Conservation (phyloP, 1,140 invertebrate species). For the Heliconius nattereri region DNA sequence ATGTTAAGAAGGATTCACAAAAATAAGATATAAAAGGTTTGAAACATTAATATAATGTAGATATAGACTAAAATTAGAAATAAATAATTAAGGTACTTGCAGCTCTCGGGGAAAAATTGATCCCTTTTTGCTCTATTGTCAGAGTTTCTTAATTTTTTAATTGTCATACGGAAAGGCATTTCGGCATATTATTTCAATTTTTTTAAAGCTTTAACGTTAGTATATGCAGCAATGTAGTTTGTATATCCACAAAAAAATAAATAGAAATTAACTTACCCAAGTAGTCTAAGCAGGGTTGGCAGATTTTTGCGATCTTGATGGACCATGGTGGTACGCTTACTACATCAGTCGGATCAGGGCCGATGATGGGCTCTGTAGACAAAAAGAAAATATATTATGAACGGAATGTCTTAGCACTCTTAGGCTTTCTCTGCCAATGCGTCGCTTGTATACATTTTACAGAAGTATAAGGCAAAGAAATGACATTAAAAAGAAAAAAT, state of each 20-base stretch:
- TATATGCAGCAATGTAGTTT: no score
- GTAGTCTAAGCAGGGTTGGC: slow-evolving; percentile 95
- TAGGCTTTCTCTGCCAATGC: no score
- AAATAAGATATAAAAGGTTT: not conserved
- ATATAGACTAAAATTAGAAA: not conserved
- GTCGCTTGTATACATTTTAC: no score
- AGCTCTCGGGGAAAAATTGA: not conserved
- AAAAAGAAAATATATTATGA: slow-evolving; percentile 20
- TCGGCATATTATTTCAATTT: not conserved
- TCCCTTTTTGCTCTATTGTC: not conserved
- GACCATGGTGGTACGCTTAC: slow-evolving; percentile 92
- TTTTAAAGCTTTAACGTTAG: not conserved
- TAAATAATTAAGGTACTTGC: slow-evolving; percentile 1
- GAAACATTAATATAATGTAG: not conserved
- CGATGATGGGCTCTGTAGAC: slow-evolving; percentile 85
- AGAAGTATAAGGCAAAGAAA: no score
- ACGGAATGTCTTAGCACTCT: no score
- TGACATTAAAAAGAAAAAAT: no score
- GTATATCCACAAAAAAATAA: not conserved
- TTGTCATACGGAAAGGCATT: not conserved
- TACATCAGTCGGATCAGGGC: slow-evolving; percentile 86
- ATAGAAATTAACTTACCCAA: slow-evolving; percentile 84
- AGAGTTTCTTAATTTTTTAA: not conserved
- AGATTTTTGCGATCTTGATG: slow-evolving; percentile 93
- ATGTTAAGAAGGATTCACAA: not conserved